Evolutionary conservation across 1,140 invertebrate genomes (phyloP).

Genomic region (Phymorhynchus buccinoides): DNA sequence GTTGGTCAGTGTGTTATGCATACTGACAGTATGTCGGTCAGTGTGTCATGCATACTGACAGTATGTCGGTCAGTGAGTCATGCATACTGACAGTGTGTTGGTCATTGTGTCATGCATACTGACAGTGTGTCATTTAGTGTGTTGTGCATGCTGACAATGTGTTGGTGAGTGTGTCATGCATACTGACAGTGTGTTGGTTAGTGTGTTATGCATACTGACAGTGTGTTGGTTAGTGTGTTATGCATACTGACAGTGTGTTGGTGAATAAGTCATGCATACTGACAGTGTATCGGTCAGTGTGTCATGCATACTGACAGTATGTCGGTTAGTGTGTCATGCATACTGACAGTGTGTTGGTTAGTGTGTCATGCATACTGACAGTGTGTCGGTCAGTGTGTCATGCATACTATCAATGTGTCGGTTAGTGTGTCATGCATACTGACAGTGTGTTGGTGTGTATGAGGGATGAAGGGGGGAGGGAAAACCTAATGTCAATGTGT

Average conservation of each 20-base stretch:
- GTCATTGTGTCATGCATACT: background rate
- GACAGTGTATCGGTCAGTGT: background rate
- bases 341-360: background rate
- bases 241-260: too few species aligned
- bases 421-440: conserved; percentile 11
- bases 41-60: conserved; percentile 32
- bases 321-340: background rate
- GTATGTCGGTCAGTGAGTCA: background rate
- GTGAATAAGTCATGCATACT: background rate
- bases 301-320: background rate
- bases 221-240: background rate
- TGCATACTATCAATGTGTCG: background rate
- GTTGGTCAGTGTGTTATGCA: background rate
- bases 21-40: background rate
- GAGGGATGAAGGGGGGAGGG: background rate
- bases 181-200: background rate
- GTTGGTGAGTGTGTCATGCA: background rate
- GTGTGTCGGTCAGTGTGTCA: background rate
- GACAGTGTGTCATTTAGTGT: background rate
- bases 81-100: background rate
- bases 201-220: background rate
- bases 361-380: conserved; percentile 32
- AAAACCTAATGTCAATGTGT: background rate
- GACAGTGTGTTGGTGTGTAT: conserved; percentile 8
- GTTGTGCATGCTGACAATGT: background rate